These are phyloP conservation scores for Halotydeus destructor DNA, from an alignment of 1,140 invertebrate genomes.

Conservation along the genomic window DNA sequence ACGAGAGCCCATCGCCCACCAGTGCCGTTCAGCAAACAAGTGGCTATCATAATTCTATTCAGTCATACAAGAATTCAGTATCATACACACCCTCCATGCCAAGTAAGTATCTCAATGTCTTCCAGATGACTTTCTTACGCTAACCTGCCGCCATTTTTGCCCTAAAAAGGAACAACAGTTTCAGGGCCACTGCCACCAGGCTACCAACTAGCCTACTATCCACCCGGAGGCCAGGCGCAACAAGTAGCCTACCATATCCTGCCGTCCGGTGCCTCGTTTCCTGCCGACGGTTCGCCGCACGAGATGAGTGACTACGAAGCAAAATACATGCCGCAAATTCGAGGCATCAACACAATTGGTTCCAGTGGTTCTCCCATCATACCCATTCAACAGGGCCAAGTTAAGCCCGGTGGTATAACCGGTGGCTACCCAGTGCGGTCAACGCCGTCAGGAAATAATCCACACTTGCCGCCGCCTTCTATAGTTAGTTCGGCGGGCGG, in stretches of 20 bases:
- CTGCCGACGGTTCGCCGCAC: not conserved
- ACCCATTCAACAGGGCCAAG: not conserved
- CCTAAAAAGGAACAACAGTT: too few relatives aligned
- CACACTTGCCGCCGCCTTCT: too few relatives aligned
- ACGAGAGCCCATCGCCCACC: slow-evolving; percentile 3
- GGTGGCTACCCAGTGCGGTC: slow-evolving; percentile 3
- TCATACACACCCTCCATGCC: slow-evolving; percentile 3
- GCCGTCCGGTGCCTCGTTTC: not conserved
- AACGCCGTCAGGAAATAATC: too few relatives aligned
- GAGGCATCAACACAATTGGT: not conserved
- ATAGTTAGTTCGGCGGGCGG: too few relatives aligned
- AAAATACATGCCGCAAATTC: not conserved
- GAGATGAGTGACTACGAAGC: not conserved
- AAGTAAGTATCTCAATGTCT: slow-evolving; percentile 2
- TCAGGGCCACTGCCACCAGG: too few relatives aligned
- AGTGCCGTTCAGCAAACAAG: slow-evolving; percentile 1
- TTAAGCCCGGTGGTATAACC: slow-evolving; percentile 5
- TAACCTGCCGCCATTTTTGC: too few relatives aligned
- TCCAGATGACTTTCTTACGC: too few relatives aligned
- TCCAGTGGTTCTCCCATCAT: not conserved
- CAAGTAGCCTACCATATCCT: slow-evolving; percentile 7
- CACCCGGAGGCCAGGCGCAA: not conserved
- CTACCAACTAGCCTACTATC: not conserved
- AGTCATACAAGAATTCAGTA: slow-evolving; percentile 2
- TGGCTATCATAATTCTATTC: not conserved